Evolutionary conservation across 2,888 invertebrate species (phyloP).

Genomic region (Cheilosia soror): DNA sequence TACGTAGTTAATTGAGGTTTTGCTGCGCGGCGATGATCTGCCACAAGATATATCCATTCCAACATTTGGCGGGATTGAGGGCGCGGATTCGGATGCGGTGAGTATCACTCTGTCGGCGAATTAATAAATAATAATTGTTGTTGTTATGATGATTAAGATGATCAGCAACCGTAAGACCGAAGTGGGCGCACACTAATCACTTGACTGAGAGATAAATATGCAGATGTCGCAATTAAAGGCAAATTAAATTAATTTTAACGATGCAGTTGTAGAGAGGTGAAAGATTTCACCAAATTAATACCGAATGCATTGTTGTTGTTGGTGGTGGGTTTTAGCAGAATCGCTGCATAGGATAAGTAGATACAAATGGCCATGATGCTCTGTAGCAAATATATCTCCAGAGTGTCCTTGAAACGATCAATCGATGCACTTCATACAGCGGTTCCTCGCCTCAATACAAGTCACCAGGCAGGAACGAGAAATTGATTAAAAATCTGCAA

Average conservation of each 20-base stretch:
- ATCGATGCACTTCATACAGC: no score
- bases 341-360: no score
- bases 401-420: no score
- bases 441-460: no score
- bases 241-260: constrained; percentile 72
- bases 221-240: constrained; percentile 75
- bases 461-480: no score
- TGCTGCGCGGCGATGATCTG: constrained; percentile 61
- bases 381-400: no score
- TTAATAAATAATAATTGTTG: constrained; percentile 75
- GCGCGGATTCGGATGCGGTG: constrained; percentile 68
- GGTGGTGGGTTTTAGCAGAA: background rate
- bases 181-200: constrained; percentile 72
- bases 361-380: no score
- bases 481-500: no score
- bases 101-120: constrained; percentile 75
- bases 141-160: constrained; percentile 74
- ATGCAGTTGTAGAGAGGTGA: constrained; percentile 8
- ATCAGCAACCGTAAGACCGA: constrained; percentile 67
- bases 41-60: constrained; percentile 49
- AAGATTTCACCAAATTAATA: constrained; percentile 5
- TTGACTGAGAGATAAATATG: constrained; percentile 68
- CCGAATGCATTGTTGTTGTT: background rate
- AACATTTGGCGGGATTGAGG: constrained; percentile 40
- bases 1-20: constrained; percentile 69